phyloP scores from a whole-genome alignment of 2,888 invertebrate species.

The Panopea generosa region DNA sequence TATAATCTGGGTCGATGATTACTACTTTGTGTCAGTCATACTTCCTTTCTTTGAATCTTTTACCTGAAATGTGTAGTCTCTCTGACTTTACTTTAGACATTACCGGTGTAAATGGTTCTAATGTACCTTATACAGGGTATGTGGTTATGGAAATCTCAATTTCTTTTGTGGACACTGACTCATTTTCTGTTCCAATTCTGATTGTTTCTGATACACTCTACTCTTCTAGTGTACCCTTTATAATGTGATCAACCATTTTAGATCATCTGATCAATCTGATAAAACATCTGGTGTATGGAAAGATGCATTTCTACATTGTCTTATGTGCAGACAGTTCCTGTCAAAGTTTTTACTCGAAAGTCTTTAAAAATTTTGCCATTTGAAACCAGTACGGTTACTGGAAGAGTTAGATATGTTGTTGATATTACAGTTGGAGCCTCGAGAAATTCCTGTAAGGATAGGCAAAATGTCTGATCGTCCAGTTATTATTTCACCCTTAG shows the following conservation, averaged over 20 bases:
- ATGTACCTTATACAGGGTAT: not conserved
- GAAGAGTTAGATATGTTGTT: too few species aligned
- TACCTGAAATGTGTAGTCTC: not conserved
- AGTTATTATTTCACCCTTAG: not conserved
- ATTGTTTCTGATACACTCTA: constrained; percentile 3
- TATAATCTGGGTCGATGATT: constrained; percentile 26
- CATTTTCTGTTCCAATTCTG: constrained; percentile 15
- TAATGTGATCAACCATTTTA: not conserved
- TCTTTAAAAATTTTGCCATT: too few species aligned
- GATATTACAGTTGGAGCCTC: too few species aligned
- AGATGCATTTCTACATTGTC: too few species aligned
- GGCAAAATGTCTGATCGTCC: constrained; percentile 1
- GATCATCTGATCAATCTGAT: not conserved
- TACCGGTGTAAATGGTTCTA: not conserved
- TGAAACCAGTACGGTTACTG: too few species aligned
- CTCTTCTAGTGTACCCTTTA: too few species aligned
- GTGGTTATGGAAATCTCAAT: constrained; percentile 2
- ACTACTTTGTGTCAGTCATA: not conserved
- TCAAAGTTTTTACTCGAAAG: too few species aligned
- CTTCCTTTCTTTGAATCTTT: constrained; percentile 1
- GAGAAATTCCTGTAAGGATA: not conserved
- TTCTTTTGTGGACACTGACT: not conserved
- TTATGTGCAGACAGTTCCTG: too few species aligned
- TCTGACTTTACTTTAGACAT: constrained; percentile 1
- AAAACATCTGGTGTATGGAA: too few species aligned